Evolutionary conservation across 2,888 invertebrate genomes (phyloP).

Genomic region (Hedya salicella): DNA sequence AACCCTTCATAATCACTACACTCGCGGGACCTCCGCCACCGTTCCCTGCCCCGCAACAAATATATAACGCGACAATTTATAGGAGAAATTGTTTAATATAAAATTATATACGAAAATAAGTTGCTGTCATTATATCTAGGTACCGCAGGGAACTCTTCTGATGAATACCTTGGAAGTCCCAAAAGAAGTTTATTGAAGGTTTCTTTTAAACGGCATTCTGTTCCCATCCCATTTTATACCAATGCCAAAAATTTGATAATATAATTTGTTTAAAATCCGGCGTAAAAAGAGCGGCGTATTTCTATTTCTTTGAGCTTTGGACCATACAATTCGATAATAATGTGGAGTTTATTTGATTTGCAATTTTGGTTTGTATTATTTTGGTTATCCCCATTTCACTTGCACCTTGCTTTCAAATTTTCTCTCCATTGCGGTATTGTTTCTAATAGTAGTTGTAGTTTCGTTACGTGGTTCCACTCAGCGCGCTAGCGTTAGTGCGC

Average conservation of each 20-base stretch:
- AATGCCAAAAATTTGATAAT: too few relatives aligned
- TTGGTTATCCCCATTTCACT: not conserved
- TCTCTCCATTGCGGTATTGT: not conserved
- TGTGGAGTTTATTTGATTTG: too few relatives aligned
- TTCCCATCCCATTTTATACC: not conserved
- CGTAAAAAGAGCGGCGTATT: too few relatives aligned
- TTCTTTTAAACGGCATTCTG: not conserved
- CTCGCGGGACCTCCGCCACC: constrained; percentile 20
- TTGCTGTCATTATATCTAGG: not conserved
- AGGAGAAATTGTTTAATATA: not conserved
- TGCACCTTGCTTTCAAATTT: not conserved
- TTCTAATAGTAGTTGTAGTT: constrained; percentile 4
- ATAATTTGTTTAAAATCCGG: too few relatives aligned
- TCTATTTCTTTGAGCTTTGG: too few relatives aligned
- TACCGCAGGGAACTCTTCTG: too few relatives aligned
- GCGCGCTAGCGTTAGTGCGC: constrained; percentile 23
- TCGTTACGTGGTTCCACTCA: constrained; percentile 6
- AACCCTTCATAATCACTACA: constrained; percentile 55
- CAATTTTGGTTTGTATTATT: too few relatives aligned
- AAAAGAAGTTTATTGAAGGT: not conserved
- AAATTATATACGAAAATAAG: not conserved
- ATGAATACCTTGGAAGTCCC: too few relatives aligned
- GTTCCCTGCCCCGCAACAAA: constrained; percentile 3
- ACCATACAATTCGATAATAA: too few relatives aligned
- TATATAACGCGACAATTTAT: constrained; percentile 16